Base-by-base conservation (phyloP, 1,140 invertebrate genomes). In the Drosophila oshimai region DNA sequence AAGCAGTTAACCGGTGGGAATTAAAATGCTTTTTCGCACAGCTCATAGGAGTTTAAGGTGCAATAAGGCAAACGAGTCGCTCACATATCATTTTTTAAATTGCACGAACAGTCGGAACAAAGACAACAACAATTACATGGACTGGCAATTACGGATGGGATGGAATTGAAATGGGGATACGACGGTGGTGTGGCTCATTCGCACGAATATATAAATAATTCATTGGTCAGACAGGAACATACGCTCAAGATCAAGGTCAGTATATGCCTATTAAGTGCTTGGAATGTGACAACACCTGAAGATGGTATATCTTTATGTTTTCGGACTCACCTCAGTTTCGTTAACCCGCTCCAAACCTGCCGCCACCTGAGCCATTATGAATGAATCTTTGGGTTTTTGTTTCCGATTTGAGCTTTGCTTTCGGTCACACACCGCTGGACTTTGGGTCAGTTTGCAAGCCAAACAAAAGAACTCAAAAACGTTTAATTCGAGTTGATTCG, bases 241-340 rank as follows among this genome's bases (percentile, higher is more conserved):
- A 34, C 12, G 41, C 17, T 26, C 18, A 73, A 73, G 69, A 73
- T 73, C 70, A 73, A 73, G 70, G 70, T 41, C 57, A 26, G n/a
- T 50, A 10, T 13, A 18, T 34, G 20, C 28, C 29, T 17, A 26
- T 9, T 50, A 10, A n/a, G 22, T 34, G 20, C 28, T 29, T 17
- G 20, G 3, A 20, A 44, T 34, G 15, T 58, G 26, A 57, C 5
- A 22, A 24, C 26, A 39, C 18, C 15, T 34, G 9, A 41, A 45
- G 36, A 41, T n/a, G n/a, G 9, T 41, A 64, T 58, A 49, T 33
- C 20, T 64, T 44, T 41, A 64, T 58, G 44, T 33, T 20, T 64
- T 44, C 5, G 22, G 15, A 62, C 54, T 76, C 36, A 75, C 74
- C 55, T 76, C 73, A 26, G 64, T 50, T 37, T 70, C 74, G 34